phyloP scores from a whole-genome alignment of 2,888 invertebrate genomes.

The Tipula confusa region DNA sequence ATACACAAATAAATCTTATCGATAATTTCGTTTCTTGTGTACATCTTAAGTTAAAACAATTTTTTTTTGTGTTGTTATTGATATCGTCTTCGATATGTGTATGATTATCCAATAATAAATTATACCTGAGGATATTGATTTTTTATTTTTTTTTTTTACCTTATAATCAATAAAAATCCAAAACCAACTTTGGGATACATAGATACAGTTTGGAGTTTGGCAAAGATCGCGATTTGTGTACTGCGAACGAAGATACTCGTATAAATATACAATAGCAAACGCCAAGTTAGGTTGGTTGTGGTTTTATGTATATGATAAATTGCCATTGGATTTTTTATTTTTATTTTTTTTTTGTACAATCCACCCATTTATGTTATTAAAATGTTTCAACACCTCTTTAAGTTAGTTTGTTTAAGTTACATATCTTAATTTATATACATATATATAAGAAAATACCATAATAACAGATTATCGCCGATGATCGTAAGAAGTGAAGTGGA shows the following conservation, averaged over 20 bases:
- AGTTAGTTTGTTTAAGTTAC: neutral
- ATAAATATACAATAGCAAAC: neutral
- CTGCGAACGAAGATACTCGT: too few relatives aligned
- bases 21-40: neutral
- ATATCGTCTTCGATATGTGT: neutral
- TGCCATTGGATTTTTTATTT: neutral
- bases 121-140: constrained; percentile 20
- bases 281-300: neutral
- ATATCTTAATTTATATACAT: neutral
- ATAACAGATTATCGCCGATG: neutral
- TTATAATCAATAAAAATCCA: constrained; percentile 17
- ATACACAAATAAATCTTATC: neutral
- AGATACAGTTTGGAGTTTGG: neutral
- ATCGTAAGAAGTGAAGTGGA: neutral
- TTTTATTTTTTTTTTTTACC: neutral
- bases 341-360: neutral
- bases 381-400: neutral
- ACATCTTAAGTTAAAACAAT: neutral
- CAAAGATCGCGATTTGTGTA: neutral
- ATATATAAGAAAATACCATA: neutral
- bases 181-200: neutral
- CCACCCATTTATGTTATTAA: neutral
- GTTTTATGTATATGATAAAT: neutral
- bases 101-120: constrained; percentile 6
- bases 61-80: neutral